Percentiles rank a stretch among this genome's conserved stretches.
Conservation (phyloP, 1,140 invertebrate genomes). For the Epicauta chinensis region DNA sequence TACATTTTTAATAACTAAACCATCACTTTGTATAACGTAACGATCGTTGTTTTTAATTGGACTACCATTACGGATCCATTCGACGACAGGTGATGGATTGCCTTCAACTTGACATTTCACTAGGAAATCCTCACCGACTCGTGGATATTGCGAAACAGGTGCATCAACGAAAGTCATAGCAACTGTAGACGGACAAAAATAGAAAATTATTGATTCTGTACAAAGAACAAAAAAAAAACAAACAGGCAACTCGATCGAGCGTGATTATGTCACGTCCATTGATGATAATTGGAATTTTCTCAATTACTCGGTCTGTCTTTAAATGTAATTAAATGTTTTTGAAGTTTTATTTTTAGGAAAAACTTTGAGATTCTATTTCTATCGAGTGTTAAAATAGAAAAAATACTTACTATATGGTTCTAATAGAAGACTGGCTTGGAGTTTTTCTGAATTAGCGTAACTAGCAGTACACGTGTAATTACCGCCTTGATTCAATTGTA, state of each 20-base stretch:
- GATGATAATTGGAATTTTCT: too few relatives aligned
- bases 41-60: slow-evolving; percentile 51
- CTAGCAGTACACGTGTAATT: slow-evolving; percentile 75
- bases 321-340: too few relatives aligned
- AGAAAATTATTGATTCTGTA: too few relatives aligned
- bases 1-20: slow-evolving; percentile 71
- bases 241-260: too few relatives aligned
- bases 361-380: too few relatives aligned
- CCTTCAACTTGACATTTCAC: slow-evolving; percentile 80
- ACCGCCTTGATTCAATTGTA: slow-evolving; percentile 70
- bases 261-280: too few relatives aligned
- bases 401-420: slow-evolving; percentile 63
- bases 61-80: slow-evolving; percentile 76
- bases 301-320: too few relatives aligned
- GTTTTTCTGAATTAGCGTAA: slow-evolving; percentile 61
- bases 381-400: not conserved
- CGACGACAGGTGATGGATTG: slow-evolving; percentile 73
- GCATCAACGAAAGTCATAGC: slow-evolving; percentile 80
- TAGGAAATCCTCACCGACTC: slow-evolving; percentile 66
- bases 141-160: slow-evolving; percentile 75
- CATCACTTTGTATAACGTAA: slow-evolving; percentile 68
- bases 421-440: slow-evolving; percentile 61
- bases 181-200: too few relatives aligned
- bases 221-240: too few relatives aligned
- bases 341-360: too few relatives aligned